Conservation (phyloP, 2,888 invertebrate species). For the Antheraea assamensis region DNA sequence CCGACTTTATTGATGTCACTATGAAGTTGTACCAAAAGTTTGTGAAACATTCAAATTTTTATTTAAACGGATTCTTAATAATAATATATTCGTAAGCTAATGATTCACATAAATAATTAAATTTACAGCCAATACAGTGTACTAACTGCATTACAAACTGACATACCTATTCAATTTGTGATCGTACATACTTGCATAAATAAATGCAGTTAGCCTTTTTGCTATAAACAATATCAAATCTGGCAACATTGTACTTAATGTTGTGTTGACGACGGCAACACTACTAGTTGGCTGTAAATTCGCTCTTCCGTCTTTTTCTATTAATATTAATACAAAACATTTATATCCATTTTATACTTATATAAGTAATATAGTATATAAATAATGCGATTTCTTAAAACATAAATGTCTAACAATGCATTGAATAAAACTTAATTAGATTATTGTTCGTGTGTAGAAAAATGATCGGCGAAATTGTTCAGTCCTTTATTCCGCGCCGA, state of each 20-base stretch:
- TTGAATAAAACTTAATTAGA: constrained; percentile 27
- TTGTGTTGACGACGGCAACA: constrained; percentile 37
- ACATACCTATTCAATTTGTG: constrained; percentile 24
- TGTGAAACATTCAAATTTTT: background rate
- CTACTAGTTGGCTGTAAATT: constrained; percentile 54
- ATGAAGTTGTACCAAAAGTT: background rate
- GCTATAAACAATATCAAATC: constrained; percentile 13
- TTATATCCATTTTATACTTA: constrained; percentile 59
- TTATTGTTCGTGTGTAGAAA: constrained; percentile 10
- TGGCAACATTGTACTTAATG: constrained; percentile 44
- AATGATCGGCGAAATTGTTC: background rate
- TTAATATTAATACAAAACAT: constrained; percentile 53
- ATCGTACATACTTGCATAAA: constrained; percentile 31
- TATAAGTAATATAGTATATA: constrained; percentile 49
- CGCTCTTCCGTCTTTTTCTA: constrained; percentile 48
- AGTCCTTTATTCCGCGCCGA: constrained; percentile 3
- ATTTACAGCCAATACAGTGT: constrained; percentile 53
- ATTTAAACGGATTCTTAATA: background rate
- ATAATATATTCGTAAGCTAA: constrained; percentile 25
- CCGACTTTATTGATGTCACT: background rate
- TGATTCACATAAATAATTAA: constrained; percentile 32
- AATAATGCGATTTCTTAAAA: constrained; percentile 57
- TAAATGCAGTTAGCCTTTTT: constrained; percentile 32
- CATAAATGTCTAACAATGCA: constrained; percentile 49
- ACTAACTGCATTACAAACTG: constrained; percentile 26